Conservation (phyloP, 2,797 vertebrate genomes). For the Danio choprae region DNA sequence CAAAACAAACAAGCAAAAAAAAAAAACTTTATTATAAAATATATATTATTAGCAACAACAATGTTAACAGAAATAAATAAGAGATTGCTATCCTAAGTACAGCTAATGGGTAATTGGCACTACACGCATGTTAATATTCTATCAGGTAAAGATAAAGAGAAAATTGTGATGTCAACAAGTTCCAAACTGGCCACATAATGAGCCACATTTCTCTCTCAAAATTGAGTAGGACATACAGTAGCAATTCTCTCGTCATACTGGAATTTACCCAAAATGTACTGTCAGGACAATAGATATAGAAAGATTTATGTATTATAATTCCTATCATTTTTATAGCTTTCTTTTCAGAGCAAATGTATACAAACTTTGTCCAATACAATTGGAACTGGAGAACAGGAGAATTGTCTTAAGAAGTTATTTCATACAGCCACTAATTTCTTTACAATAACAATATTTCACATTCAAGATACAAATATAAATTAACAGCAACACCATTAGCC, state of each 20-base stretch:
- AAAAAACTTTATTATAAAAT: slow-evolving; percentile 5
- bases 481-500: not conserved
- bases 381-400: not conserved
- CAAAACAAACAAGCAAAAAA: not conserved
- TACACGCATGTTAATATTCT: not conserved
- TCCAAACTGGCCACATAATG: not conserved
- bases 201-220: not conserved
- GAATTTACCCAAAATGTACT: not conserved
- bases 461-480: not conserved
- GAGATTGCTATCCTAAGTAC: not conserved
- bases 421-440: not conserved
- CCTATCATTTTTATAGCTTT: no score
- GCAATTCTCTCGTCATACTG: not conserved
- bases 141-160: not conserved
- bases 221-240: not conserved
- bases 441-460: not conserved
- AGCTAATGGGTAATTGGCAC: not conserved
- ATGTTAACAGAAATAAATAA: not conserved
- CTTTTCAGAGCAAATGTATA: not conserved
- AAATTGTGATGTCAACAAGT: not conserved
- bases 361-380: not conserved
- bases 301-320: no score
- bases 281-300: not conserved
- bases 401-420: not conserved
- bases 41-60: not conserved